Evolutionary conservation across 2,888 invertebrate species (phyloP).

Genomic region (Mongoloraphidia duomilia): DNA sequence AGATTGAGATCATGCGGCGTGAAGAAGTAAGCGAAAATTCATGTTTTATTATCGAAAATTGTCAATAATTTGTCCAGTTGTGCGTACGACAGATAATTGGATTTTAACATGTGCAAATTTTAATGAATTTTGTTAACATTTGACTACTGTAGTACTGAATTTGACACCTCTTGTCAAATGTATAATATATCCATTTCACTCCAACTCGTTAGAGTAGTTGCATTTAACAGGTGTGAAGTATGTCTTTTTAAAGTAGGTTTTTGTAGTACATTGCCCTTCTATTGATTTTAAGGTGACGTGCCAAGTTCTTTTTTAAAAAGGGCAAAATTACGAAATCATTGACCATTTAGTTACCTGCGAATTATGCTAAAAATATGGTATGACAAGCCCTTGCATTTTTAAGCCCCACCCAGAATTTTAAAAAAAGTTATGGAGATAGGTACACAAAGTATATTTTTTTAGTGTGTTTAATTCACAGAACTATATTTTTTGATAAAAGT

Average conservation of each 20-base stretch:
- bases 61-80: neutral
- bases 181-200: slow-evolving; percentile 1
- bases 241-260: neutral
- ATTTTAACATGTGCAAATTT: neutral
- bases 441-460: too few species aligned
- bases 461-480: too few species aligned
- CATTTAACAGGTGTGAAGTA: slow-evolving; percentile 6
- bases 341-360: too few species aligned
- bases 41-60: slow-evolving; percentile 26
- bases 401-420: too few species aligned
- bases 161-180: neutral
- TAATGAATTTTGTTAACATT: neutral
- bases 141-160: neutral
- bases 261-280: slow-evolving; percentile 13
- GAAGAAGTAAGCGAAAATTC: slow-evolving; percentile 79
- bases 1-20: slow-evolving; percentile 89
- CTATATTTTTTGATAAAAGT: too few species aligned
- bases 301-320: slow-evolving; percentile 3
- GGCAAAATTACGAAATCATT: neutral
- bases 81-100: neutral
- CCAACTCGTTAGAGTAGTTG: slow-evolving; percentile 1
- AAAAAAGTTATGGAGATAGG: too few species aligned
- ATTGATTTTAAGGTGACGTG: slow-evolving; percentile 16
- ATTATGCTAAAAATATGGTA: too few species aligned
- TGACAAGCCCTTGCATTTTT: too few species aligned